Evolutionary conservation across 1,140 invertebrate genomes (phyloP).

Genomic region (Drosophila kepulauana): DNA sequence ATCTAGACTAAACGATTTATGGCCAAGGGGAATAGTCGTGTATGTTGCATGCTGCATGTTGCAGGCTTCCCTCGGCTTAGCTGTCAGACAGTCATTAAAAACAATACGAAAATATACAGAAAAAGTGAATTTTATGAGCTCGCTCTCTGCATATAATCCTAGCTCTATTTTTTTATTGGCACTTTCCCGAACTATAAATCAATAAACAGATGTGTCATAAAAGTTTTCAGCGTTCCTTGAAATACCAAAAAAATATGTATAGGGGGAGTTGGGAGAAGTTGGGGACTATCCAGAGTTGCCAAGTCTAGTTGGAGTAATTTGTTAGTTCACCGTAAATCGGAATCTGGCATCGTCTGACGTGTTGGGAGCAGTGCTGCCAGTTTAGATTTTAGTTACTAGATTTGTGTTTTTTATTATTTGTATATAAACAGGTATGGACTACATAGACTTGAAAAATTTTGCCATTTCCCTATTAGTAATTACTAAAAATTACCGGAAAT

Average conservation of each 20-base stretch:
- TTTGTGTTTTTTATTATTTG: too few species aligned
- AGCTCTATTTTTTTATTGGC: conserved; percentile 66
- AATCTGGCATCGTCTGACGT: conserved; percentile 22
- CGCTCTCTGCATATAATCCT: conserved; percentile 45
- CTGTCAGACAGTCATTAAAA: conserved; percentile 60
- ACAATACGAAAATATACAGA: conserved; percentile 69
- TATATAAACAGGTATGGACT: too few species aligned
- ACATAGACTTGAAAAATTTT: too few species aligned
- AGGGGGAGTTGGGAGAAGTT: background rate
- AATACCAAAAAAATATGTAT: conserved; percentile 7
- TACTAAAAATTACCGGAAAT: too few species aligned
- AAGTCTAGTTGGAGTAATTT: conserved; percentile 29
- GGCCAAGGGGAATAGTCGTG: conserved; percentile 27
- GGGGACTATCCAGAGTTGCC: conserved; percentile 14
- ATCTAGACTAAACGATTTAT: conserved; percentile 75
- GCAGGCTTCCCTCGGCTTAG: background rate
- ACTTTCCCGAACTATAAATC: conserved; percentile 79
- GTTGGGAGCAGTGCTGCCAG: too few species aligned
- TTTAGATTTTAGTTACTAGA: too few species aligned
- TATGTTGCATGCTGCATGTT: background rate
- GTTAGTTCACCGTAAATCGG: conserved; percentile 28
- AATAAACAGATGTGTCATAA: conserved; percentile 81
- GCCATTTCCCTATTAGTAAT: too few species aligned
- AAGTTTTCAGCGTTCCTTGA: conserved; percentile 57
- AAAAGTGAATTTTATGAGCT: conserved; percentile 62